phyloP scores from a whole-genome alignment of 2,888 invertebrate species.

The Graphium colonna region DNA sequence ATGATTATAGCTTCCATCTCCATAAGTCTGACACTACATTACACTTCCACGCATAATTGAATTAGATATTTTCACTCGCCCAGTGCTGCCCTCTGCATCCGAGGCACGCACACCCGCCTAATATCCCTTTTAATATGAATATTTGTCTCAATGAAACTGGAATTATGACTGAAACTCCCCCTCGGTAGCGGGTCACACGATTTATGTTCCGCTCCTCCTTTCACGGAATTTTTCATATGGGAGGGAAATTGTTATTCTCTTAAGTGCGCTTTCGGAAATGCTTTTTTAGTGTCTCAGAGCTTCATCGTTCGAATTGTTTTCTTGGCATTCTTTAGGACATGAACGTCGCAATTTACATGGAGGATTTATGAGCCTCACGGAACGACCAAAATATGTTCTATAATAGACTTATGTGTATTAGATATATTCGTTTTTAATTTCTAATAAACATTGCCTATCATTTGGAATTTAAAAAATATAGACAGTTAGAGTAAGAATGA shows the following conservation, averaged over 20 bases:
- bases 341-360: not conserved
- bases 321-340: not conserved
- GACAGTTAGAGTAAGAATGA: not conserved
- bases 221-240: slow-evolving; percentile 64
- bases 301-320: not conserved
- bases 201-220: slow-evolving; percentile 55
- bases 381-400: no score
- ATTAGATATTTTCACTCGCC: slow-evolving; percentile 44
- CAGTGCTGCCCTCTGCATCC: slow-evolving; percentile 49
- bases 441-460: no score
- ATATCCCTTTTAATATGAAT: slow-evolving; percentile 64
- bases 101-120: slow-evolving; percentile 53
- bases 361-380: no score
- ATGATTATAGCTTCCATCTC: slow-evolving; percentile 32
- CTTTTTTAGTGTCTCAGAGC: not conserved
- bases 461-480: not conserved
- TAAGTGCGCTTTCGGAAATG: slow-evolving; percentile 22
- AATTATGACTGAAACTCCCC: slow-evolving; percentile 65
- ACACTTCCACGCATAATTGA: slow-evolving; percentile 42
- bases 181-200: slow-evolving; percentile 54
- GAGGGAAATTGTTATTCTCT: slow-evolving; percentile 52
- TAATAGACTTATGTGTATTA: no score
- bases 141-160: slow-evolving; percentile 77
- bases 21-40: slow-evolving; percentile 41
- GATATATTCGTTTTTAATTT: no score